Evolutionary conservation across 2,888 invertebrate genomes (phyloP).

Genomic region (Drosophila kuntzei): DNA sequence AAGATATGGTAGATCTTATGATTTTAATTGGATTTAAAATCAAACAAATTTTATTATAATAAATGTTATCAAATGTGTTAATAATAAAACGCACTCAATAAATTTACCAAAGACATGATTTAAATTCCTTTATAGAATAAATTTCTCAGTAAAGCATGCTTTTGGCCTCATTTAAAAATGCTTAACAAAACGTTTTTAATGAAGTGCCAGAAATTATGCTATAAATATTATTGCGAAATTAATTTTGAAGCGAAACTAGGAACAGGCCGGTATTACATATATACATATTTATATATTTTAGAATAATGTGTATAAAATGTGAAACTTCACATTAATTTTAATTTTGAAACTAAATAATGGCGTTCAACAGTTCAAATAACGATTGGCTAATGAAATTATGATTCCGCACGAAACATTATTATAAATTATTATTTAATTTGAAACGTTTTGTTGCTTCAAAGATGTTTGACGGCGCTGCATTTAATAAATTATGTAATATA

Average conservation of each 20-base stretch:
- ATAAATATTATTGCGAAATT: background rate
- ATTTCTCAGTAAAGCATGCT: no score
- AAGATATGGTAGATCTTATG: slow-evolving; percentile 23
- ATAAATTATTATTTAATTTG: background rate
- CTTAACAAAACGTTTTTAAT: background rate
- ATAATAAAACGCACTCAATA: slow-evolving; percentile 4
- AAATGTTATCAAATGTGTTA: background rate
- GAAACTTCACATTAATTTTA: slow-evolving; percentile 28
- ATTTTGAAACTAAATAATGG: slow-evolving; percentile 29
- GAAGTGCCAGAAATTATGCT: slow-evolving; percentile 6
- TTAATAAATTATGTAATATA: slow-evolving; percentile 29
- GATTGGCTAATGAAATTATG: slow-evolving; percentile 7
- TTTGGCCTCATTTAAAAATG: background rate
- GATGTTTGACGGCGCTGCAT: slow-evolving; percentile 46
- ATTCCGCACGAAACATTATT: background rate
- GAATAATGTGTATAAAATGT: slow-evolving; percentile 49
- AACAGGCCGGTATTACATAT: background rate
- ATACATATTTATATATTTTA: slow-evolving; percentile 29
- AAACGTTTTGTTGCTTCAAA: slow-evolving; percentile 3
- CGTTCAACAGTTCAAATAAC: slow-evolving; percentile 28
- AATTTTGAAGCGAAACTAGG: background rate
- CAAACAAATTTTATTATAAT: background rate
- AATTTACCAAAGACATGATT: background rate
- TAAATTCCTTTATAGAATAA: background rate
- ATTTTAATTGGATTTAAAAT: slow-evolving; percentile 16